Evolutionary conservation across 2,113 vertebrate genomes (phyloP).

Genomic region (Neodon shergylaensis): DNA sequence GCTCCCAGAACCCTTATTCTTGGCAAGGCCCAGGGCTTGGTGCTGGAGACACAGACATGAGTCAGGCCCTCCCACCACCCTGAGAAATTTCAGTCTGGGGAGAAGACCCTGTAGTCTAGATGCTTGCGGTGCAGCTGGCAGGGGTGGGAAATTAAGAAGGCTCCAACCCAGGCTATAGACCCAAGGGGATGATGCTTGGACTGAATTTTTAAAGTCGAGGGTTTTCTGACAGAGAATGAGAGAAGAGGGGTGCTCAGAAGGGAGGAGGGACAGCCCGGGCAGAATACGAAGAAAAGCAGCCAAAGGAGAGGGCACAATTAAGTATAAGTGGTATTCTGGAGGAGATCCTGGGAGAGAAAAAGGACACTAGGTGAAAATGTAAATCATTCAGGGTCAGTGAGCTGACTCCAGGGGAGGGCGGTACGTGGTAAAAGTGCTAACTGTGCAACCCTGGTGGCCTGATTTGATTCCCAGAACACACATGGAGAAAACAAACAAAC

Average conservation of each 20-base stretch:
- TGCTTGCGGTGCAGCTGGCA: neutral
- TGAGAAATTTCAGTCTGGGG: neutral
- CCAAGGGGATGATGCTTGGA: neutral
- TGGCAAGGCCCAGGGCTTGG: neutral
- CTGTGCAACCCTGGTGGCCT: neutral
- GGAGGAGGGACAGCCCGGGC: neutral
- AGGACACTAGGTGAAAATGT: constrained; percentile 7
- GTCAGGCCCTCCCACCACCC: neutral
- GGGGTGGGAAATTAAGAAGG: neutral
- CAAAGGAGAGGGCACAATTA: neutral
- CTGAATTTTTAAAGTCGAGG: constrained; percentile 26
- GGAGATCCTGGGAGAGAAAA: constrained; percentile 11
- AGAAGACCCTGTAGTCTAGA: neutral
- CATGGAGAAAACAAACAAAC: neutral
- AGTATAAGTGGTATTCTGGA: constrained; percentile 11
- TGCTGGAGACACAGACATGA: neutral
- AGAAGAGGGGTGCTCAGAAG: neutral
- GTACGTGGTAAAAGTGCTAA: neutral
- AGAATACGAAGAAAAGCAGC: neutral
- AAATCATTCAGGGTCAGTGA: neutral
- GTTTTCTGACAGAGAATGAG: constrained; percentile 12
- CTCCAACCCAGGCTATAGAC: neutral
- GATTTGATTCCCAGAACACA: neutral
- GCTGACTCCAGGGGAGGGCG: neutral
- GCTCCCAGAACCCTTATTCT: neutral